These are phyloP conservation scores for Athrips mouffetella DNA, from an alignment of 2,888 invertebrate species.

Conservation along the genomic window DNA sequence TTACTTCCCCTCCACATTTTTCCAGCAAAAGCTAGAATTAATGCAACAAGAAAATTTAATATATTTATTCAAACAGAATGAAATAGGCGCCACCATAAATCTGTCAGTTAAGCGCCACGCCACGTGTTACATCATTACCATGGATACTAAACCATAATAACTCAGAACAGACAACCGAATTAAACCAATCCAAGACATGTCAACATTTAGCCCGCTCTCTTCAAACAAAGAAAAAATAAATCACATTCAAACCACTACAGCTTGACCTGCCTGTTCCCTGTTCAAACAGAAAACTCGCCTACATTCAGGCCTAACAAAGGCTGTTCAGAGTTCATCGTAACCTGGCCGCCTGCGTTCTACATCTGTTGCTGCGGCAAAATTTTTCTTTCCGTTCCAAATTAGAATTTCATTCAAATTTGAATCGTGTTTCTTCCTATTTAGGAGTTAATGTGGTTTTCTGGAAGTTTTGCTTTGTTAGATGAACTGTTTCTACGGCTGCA, in stretches of 20 bases:
- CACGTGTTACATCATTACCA: neutral
- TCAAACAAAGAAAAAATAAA: constrained; percentile 75
- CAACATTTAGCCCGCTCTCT: constrained; percentile 59
- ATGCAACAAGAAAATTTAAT: too few species aligned
- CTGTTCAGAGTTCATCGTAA: constrained; percentile 38
- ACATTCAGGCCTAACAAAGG: constrained; percentile 54
- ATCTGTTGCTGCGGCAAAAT: constrained; percentile 46
- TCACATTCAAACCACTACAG: constrained; percentile 47
- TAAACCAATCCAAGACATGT: constrained; percentile 39
- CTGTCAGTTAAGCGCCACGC: constrained; percentile 1
- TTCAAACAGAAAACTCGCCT: constrained; percentile 27
- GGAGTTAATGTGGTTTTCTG: neutral
- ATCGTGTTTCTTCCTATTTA: constrained; percentile 35
- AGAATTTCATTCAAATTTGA: constrained; percentile 47
- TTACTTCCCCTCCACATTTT: too few species aligned
- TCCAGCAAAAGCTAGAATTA: too few species aligned
- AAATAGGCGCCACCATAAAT: constrained; percentile 12
- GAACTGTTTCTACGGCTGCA: constrained; percentile 8
- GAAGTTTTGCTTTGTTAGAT: neutral
- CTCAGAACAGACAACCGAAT: constrained; percentile 35
- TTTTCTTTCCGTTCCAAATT: constrained; percentile 37
- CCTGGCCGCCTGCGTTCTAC: constrained; percentile 46
- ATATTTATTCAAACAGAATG: too few species aligned
- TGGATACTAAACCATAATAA: constrained; percentile 31
- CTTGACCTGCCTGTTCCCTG: constrained; percentile 41